Evolutionary conservation across 2,888 invertebrate genomes (phyloP), one percentile per base, ranked within the genome.

Genomic region (Aphodius granarius): DNA sequence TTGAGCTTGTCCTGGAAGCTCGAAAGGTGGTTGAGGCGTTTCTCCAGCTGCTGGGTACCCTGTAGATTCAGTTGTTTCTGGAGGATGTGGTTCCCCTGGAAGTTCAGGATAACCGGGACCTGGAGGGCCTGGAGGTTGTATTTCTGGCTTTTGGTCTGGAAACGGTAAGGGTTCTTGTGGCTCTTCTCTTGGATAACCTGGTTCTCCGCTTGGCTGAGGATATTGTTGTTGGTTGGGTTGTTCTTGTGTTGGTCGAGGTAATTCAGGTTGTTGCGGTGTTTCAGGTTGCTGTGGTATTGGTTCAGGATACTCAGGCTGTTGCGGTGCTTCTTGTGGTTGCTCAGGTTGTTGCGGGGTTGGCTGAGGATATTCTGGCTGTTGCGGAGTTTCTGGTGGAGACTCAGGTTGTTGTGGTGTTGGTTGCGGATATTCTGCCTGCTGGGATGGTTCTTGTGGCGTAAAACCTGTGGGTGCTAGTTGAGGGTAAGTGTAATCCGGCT

Each of bases 21-120:
- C 76, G 68, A 75, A 76, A 17, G 76, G 73, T 19, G 77, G 78
- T 20, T 71, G 66, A 0, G 82, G 77, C 65, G 80, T 78, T 22
- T 63, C 20, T 20, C 77, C 77, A 17, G 76, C 17, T 43, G 74
- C 72, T 3, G 76, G 72, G 65, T 76, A 76, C 0, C 76, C 76
- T 63, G 18, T 63, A 72, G 20, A n/a, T 16, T 22, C 70, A 22
- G 70, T 17, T 20, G 18, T 22, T 20, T 70, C 22, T 18, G 75
- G 72, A 66, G 63, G 62, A 72, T 16, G 43, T 19, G 66, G 66
- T 66, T 66, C 66, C 16, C 20, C 66, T 17, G 79, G 79, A 6
- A 79, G 77, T 9, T 76, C 74, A 21, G 80, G 75, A 75, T 75
- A 72, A 20, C 75, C 77, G 16, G 79, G 75, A 43, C 43, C 43